Base-by-base conservation (phyloP, 1,140 invertebrate species). In the Ooceraea biroi region DNA sequence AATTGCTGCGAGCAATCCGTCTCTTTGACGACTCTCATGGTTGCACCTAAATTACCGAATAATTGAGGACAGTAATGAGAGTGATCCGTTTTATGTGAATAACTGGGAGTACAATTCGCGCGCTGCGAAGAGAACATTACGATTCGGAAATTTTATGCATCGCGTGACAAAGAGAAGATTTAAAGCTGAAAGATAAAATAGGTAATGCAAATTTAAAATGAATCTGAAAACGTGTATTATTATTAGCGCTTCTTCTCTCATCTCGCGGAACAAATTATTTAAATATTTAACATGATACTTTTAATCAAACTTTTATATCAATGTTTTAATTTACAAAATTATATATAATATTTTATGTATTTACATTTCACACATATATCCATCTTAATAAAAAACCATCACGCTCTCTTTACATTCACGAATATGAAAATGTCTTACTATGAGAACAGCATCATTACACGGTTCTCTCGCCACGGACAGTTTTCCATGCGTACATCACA, bases 31-130 rank as follows among this genome's bases (percentile, higher is more conserved):
- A 68, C 61, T 66, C 61, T 55, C 48, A 30, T 41, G 22, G 17
- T 66, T 61, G 48, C 73, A 19, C 7, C 55, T 66, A 77, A 77
- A 77, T 77, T 66, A 77, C 30, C 61, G 36, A 48, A 55, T 68
- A 78, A 68, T 77, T 77, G 22, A 55, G 48, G 30, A 55, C 17
- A 55, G 61, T 36, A 41, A 65, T 25, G 41, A 55, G 50, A 78
- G 17, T 22, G 65, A 44, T 78, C 44, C 14, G 3, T 66, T 66
- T 52, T 25, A 52, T 30, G 19, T 14, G 68, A 55, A 8, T 55
- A 19, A 55, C 19, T 52, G 19, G 46, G 48, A 41, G 14, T 12
- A 19, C 30, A 46, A 27, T 27, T n/a, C 19, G 12, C 36, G 22
- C 48, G 30, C 41, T 17, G 12, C 17, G 22, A 19, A 22, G 1